Evolutionary conservation across 2,797 vertebrate species (phyloP), one percentile per base, ranked within the genome.

Genomic region (Channallabes apus): DNA sequence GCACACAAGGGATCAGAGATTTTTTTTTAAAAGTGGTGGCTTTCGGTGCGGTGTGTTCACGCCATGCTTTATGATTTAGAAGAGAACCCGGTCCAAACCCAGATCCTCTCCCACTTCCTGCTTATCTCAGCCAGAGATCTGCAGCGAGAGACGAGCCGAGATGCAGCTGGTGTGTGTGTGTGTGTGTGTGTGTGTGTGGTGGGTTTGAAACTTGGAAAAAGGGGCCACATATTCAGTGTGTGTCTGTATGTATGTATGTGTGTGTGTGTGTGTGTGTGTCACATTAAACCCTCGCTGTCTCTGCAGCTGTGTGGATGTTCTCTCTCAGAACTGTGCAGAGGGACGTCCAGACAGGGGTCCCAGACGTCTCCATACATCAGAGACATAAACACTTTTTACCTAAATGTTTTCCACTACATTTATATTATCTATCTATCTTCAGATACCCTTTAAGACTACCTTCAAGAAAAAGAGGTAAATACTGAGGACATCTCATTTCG

Each of bases 1-100:
- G 65, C n/a, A 62, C n/a, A 81, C 85, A 89, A 84, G 77, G 35
- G 85, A 88, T 88, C 59, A 73, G 64, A 82, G 83, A 88, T 90
- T 82, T 6, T 38, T 38, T 38, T 38, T 38, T 6, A 38, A 88
- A 87, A 54, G 61, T 3, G 14, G 69, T 76, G 78, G 84, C 46
- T 27, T 83, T 20, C 62, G 22, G 46, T 76, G 64, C 59, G 84
- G 80, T 76, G 12, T 27, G 32, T 61, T 75, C 68, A 38, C 62
- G 56, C 80, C 35, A 75, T 67, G 79, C 73, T 77, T 54, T 80
- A 68, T 85, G 82, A 86, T 87, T 90, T 78, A 29, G 78, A 72
- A 38, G 85, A 46, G 46, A 85, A 90, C 73, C 82, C 27, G 73
- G 82, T 71, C 80, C 76, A 86, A 85, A 83, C 87, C 77, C 76